phyloP scores from a whole-genome alignment of 2,888 invertebrate genomes.

The Drosophila algonquin region DNA sequence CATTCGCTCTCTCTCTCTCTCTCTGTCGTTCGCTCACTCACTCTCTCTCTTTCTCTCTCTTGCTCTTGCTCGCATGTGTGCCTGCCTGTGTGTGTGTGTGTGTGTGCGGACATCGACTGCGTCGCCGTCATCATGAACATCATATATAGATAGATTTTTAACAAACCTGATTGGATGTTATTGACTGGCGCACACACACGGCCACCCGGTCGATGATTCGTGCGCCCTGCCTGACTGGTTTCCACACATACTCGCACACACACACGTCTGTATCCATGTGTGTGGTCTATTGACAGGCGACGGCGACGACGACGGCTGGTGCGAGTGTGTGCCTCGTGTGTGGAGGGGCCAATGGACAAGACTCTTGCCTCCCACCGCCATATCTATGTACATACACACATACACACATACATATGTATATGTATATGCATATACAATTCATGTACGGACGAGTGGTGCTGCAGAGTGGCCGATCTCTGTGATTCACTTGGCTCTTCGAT shows the following conservation, averaged over 20 bases:
- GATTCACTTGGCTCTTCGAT: constrained; percentile 24
- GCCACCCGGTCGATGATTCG: constrained; percentile 70
- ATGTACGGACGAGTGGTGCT: constrained; percentile 9
- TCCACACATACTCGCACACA: constrained; percentile 10
- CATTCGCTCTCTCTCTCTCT: not conserved
- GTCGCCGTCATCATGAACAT: constrained; percentile 81
- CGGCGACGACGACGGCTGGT: not conserved
- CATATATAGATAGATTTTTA: constrained; percentile 83
- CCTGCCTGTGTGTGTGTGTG: constrained; percentile 27
- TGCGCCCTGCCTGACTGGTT: constrained; percentile 56
- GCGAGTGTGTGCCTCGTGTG: constrained; percentile 3
- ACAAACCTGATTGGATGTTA: constrained; percentile 84
- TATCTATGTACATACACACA: not conserved
- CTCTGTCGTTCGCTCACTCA: constrained; percentile 26
- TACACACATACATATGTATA: not conserved
- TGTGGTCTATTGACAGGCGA: constrained; percentile 22
- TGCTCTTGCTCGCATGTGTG: constrained; percentile 16
- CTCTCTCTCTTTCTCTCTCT: constrained; percentile 7
- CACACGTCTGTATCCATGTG: not conserved
- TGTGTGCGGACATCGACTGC: constrained; percentile 78
- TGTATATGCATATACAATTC: not conserved
- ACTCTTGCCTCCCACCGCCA: constrained; percentile 3
- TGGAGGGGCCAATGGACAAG: constrained; percentile 43
- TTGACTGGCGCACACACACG: constrained; percentile 81
- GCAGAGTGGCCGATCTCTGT: not conserved